Conservation (phyloP, 2,113 vertebrate genomes). For the Calypte anna region DNA sequence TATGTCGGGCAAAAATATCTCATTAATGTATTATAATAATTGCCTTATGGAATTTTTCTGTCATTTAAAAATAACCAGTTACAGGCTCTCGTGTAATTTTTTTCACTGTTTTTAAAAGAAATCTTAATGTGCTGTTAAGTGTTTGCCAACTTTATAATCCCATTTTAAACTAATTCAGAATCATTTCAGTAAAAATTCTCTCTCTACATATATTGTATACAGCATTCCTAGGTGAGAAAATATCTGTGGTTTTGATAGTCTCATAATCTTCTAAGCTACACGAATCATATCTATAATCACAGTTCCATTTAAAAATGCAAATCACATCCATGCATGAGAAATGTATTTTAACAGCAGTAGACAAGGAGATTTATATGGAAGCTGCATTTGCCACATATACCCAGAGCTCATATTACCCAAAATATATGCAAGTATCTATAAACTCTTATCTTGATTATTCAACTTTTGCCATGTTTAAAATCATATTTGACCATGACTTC, state of each 20-base stretch:
- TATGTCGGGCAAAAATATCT: background rate
- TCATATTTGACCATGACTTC: background rate
- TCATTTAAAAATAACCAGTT: background rate
- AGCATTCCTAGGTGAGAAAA: background rate
- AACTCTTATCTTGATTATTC: background rate
- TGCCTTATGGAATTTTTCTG: background rate
- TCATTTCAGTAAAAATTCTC: background rate
- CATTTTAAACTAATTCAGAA: background rate
- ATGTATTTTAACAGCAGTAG: background rate
- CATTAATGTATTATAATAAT: background rate
- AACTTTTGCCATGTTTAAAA: background rate
- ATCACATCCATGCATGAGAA: background rate
- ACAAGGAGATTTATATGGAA: background rate
- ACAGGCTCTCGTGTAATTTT: background rate
- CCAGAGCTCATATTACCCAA: background rate
- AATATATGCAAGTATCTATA: background rate
- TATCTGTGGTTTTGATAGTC: background rate
- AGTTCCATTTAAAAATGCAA: background rate
- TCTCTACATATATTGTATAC: background rate
- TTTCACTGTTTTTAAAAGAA: background rate
- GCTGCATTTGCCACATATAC: background rate
- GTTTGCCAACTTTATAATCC: background rate
- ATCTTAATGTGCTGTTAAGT: background rate
- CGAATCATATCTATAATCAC: background rate
- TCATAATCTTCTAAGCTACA: background rate